Percentiles rank a stretch among this genome's conserved stretches.
These are phyloP conservation scores for Rhodinocichla rosea DNA, from an alignment of 2,113 vertebrate species.

Conservation along the genomic window DNA sequence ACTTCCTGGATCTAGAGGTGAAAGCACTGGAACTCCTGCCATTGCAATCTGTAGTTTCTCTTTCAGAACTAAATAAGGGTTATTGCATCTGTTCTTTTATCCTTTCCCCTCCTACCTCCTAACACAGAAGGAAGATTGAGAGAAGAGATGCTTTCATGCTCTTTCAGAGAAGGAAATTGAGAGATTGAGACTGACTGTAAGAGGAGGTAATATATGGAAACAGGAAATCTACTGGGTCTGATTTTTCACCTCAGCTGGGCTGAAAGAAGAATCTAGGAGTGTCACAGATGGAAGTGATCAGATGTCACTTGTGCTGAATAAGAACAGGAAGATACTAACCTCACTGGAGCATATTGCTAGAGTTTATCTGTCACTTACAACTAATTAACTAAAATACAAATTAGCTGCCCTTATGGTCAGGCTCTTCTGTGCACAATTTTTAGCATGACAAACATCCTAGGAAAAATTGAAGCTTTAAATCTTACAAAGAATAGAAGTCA, in stretches of 20 bases:
- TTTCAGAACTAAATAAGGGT: constrained; percentile 52
- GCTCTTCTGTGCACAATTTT: neutral
- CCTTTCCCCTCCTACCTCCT: neutral
- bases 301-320: constrained; percentile 4
- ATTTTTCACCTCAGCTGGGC: constrained; percentile 44
- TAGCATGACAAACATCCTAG: neutral
- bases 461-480: neutral
- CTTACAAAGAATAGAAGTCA: neutral
- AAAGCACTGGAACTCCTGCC: constrained; percentile 36
- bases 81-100: constrained; percentile 56
- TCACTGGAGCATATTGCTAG: neutral
- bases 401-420: neutral
- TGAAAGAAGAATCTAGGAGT: neutral
- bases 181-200: neutral
- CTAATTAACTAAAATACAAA: neutral
- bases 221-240: constrained; percentile 14
- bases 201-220: neutral
- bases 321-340: constrained; percentile 33
- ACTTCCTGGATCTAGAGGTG: constrained; percentile 35
- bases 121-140: neutral
- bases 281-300: constrained; percentile 42
- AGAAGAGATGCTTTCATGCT: neutral
- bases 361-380: neutral
- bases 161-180: constrained; percentile 6
- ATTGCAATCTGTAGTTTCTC: constrained; percentile 48